Conservation (phyloP, 2,113 vertebrate species). For the Illadopsis cleaveri region DNA sequence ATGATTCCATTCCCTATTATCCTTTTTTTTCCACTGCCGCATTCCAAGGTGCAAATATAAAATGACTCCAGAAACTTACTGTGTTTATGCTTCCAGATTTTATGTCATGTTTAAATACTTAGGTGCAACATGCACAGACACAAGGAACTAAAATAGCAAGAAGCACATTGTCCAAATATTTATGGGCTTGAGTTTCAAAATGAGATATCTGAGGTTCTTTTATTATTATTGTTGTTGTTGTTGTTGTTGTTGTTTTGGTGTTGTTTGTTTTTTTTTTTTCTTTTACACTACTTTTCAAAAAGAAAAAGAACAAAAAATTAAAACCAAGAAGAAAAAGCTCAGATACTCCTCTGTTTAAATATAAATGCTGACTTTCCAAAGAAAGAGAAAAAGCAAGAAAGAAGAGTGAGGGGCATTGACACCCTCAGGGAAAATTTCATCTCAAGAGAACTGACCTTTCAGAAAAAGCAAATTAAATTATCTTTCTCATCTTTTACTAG, state of each 20-base stretch:
- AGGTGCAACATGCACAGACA: neutral
- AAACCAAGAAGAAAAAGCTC: neutral
- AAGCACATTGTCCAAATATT: slow-evolving; percentile 17
- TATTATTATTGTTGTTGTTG: neutral
- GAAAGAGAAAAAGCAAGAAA: slow-evolving; percentile 2
- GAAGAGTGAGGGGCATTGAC: slow-evolving; percentile 47
- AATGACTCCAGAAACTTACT: neutral
- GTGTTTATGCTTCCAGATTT: neutral
- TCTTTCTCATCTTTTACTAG: slow-evolving; percentile 79
- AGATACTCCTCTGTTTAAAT: slow-evolving; percentile 57
- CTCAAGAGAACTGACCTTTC: slow-evolving; percentile 80
- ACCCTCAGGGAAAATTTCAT: slow-evolving; percentile 74
- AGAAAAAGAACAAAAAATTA: neutral
- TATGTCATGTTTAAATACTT: neutral
- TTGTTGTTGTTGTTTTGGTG: neutral
- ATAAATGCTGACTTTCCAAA: slow-evolving; percentile 56
- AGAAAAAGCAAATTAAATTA: slow-evolving; percentile 81
- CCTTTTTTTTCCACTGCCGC: neutral
- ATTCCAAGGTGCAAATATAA: neutral
- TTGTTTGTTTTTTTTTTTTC: neutral
- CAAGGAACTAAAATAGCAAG: neutral
- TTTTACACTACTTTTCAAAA: neutral
- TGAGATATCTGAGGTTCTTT: neutral
- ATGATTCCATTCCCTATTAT: neutral
- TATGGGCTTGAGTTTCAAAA: slow-evolving; percentile 3